Conservation (phyloP, 2,888 invertebrate species). For the Drosophila cognata region DNA sequence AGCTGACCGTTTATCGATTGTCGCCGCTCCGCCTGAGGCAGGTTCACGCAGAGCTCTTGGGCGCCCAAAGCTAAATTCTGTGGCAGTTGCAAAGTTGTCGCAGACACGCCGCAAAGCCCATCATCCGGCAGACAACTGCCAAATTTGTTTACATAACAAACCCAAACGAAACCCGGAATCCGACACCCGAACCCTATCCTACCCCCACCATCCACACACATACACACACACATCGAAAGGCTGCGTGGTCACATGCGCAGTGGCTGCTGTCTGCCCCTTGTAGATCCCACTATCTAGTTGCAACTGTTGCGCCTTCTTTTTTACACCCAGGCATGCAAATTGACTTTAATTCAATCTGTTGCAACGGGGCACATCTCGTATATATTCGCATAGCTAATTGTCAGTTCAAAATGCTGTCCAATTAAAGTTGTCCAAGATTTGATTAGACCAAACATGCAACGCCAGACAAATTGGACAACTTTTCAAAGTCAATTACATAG, state of each 20-base stretch:
- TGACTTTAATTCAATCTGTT: constrained; percentile 61
- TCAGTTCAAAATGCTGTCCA: constrained; percentile 39
- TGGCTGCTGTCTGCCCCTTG: not conserved
- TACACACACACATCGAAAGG: not conserved
- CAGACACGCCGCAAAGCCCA: constrained; percentile 48
- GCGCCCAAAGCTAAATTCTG: constrained; percentile 6
- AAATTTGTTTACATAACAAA: constrained; percentile 76
- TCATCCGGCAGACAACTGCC: constrained; percentile 37
- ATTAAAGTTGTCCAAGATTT: constrained; percentile 53
- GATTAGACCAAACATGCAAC: constrained; percentile 49
- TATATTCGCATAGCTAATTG: constrained; percentile 56
- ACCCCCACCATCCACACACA: not conserved
- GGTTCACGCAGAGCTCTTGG: not conserved
- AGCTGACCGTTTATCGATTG: constrained; percentile 41
- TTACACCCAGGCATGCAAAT: constrained; percentile 25
- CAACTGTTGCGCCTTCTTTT: constrained; percentile 70
- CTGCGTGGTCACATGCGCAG: constrained; percentile 75
- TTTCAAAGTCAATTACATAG: constrained; percentile 50
- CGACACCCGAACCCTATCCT: constrained; percentile 11
- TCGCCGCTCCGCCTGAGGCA: not conserved
- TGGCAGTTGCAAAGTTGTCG: constrained; percentile 35
- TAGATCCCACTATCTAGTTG: constrained; percentile 18
- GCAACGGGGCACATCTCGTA: constrained; percentile 32
- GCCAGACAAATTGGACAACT: constrained; percentile 63
- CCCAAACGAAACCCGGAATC: constrained; percentile 17